Base-by-base conservation (phyloP, 2,888 invertebrate species). In the Diadromus collaris region DNA sequence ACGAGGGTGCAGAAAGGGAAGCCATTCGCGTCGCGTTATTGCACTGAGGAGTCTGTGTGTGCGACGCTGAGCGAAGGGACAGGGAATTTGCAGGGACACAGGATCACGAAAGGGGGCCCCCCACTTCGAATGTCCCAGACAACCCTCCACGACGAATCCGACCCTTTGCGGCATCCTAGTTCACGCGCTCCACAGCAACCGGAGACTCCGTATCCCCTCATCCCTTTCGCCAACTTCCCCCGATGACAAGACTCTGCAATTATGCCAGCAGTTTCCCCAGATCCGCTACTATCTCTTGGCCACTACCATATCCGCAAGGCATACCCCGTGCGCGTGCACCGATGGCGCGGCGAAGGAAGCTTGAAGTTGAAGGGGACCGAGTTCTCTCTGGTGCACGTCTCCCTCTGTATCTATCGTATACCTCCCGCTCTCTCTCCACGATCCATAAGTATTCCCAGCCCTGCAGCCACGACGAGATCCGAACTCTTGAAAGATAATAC, bases 211-310 rank as follows among this genome's bases (percentile, higher is more conserved):
- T 70, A n/a, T 21, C 44, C 69, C 16, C 54, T 54, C 51, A 60
- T 67, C 76, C 76, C 81, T 79, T 80, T 81, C 63, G 77, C 27
- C 81, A 78, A 83, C 83, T 85, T 84, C 79, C 83, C 83, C 83
- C 83, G 81, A 83, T 87, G 89, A 88, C 88, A 88, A 89, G 89
- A 85, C 84, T 86, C 84, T 82, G 87, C 88, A 88, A 88, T 88
- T 88, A 88, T 88, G 84, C 84, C 77, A 76, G 84, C 82, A 82
- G 84, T 83, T 85, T 75, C 81, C 65, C 58, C 21, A 13, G 21
- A 19, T 16, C 63, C 27, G 54, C 73, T 65, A 73, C 69, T 58
- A 38, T 54, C 21, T 61, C 44, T n/a, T 60, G 48, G 69, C 69
- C 68, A 60, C 69, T 77, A 51, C 65, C 58, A 29, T 58, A 34